phyloP scores from a whole-genome alignment of 2,888 invertebrate genomes.

The Andrena praecox region DNA sequence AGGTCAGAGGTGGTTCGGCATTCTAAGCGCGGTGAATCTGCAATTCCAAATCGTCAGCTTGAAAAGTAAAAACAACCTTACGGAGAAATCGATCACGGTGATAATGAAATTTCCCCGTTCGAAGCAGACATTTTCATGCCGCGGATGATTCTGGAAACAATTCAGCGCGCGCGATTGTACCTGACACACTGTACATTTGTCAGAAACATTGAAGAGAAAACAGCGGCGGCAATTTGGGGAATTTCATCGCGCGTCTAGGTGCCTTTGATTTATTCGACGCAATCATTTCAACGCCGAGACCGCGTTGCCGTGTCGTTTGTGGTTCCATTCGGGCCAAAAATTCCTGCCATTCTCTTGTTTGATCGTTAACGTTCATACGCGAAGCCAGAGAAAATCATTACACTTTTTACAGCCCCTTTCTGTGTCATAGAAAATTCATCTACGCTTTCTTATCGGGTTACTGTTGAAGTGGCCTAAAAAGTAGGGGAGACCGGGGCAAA shows the following conservation, averaged over 20 bases:
- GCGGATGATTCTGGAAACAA: background rate
- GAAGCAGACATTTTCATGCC: background rate
- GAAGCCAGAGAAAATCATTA: background rate
- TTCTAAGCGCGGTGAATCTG: background rate
- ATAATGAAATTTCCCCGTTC: too few species aligned
- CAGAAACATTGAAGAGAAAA: conserved; percentile 2
- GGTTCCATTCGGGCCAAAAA: conserved; percentile 14
- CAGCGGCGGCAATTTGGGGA: background rate
- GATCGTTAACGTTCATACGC: background rate
- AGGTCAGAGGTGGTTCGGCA: background rate
- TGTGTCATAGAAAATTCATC: too few species aligned
- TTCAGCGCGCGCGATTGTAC: background rate
- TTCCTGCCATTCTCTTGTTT: background rate
- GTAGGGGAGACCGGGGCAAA: too few species aligned
- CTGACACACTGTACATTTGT: conserved; percentile 9
- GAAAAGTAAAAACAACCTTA: too few species aligned
- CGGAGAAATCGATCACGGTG: too few species aligned
- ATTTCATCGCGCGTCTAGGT: background rate
- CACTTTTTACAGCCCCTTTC: too few species aligned
- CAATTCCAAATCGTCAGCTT: background rate
- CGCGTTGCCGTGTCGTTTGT: conserved; percentile 20
- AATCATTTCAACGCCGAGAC: conserved; percentile 18
- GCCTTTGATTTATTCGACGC: conserved; percentile 37
- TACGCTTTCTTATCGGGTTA: too few species aligned
- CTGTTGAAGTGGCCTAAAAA: too few species aligned